Evolutionary conservation across 2,113 vertebrate species (phyloP), one percentile per base, ranked within the genome.

Genomic region (Ursus arctos): DNA sequence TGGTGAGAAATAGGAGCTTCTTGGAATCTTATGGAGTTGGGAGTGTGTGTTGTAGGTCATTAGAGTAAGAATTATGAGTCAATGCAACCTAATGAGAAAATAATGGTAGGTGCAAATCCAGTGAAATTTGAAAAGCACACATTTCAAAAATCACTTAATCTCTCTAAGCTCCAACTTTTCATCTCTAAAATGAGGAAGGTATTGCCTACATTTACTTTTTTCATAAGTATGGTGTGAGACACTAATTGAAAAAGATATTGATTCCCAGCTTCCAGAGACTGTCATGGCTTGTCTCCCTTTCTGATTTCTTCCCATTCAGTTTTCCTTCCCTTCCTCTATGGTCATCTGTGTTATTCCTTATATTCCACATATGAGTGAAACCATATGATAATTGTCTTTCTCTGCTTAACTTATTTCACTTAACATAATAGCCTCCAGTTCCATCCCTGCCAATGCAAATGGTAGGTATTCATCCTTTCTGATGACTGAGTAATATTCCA

Each of bases 41-140:
- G 61, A 22, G n/a, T 8, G 2, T 79, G 12, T 76, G 0, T 49
- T 53, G 13, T 65, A 86, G 51, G 43, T 72, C 59, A 95, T 69
- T 76, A 86, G 22, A 97, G 10, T 69, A 94, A 76, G 19, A 90
- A 94, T 92, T 36, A 86, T 5, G 87, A 91, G 49, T 80, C 49
- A 91, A 55, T 77, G 80, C 31, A 84, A 90, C 13, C 51, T 83
- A 87, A 81, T 83, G 13, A 77, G 51, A 76, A 96, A 96, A 74
- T 16, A 82, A 28, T 21, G 36, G 28, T 55, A 89, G n/a, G 1
- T n/a, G 81, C 55, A 92, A 71, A 91, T 79, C 43, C 59, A 71
- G 24, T 77, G 16, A 92, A 89, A 86, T 65, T 87, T 80, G n/a
- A 92, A 83, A 88, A 81, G 31, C 24, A 94, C 16, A 24, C 47